Conservation (phyloP, 2,113 vertebrate genomes). For the Tetrao urogallus region DNA sequence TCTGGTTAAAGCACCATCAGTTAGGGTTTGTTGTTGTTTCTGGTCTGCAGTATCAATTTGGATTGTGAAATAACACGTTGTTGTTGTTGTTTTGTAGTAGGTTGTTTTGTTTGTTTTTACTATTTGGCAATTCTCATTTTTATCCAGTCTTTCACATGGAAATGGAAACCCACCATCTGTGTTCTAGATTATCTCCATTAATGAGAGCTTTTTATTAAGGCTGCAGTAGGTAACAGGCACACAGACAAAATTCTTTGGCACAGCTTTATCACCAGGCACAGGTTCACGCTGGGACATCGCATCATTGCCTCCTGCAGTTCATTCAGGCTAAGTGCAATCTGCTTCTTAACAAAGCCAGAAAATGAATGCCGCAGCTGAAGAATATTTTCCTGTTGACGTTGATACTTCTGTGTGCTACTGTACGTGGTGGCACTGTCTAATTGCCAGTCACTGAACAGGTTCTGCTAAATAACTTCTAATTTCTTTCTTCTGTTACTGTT, state of each 20-base stretch:
- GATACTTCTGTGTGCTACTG: not conserved
- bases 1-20: not conserved
- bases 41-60: not conserved
- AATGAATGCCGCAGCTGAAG: not conserved
- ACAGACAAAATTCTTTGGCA: not conserved
- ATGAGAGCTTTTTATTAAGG: not conserved
- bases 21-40: not conserved
- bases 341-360: not conserved
- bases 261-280: not conserved
- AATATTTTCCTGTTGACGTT: not conserved
- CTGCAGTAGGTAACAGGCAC: not conserved
- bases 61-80: not conserved
- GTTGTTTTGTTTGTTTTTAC: not conserved
- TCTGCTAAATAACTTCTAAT: not conserved
- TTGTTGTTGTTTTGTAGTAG: no score
- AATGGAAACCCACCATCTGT: not conserved
- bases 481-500: not conserved
- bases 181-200: rapidly evolving
- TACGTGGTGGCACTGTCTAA: not conserved
- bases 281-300: not conserved
- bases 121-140: not conserved
- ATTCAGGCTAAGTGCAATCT: not conserved
- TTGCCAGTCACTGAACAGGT: not conserved
- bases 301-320: not conserved
- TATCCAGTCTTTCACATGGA: not conserved